phyloP scores from a whole-genome alignment of 2,113 vertebrate genomes.

The Cygnus buccinator region DNA sequence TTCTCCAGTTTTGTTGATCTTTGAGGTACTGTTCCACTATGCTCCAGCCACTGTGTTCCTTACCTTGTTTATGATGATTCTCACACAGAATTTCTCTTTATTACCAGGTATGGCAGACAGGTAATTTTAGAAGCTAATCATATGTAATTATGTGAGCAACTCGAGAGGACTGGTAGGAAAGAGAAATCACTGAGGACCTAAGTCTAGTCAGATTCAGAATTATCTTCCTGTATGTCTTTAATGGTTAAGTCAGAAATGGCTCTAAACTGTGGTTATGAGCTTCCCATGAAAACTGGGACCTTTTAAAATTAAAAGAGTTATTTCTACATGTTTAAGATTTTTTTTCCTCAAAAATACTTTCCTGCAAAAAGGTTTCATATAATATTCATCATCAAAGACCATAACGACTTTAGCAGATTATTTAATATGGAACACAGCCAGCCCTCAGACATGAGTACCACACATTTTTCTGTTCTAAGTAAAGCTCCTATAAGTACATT shows the following conservation, averaged over 20 bases:
- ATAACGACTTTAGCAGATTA: conserved; percentile 73
- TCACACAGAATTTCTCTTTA: neutral
- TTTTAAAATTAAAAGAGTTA: neutral
- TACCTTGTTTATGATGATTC: neutral
- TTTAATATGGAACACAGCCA: conserved; percentile 69
- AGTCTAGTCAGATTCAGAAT: neutral
- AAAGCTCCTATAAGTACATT: conserved; percentile 31
- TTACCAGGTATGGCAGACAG: neutral
- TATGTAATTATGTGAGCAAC: neutral
- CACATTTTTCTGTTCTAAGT: conserved; percentile 59
- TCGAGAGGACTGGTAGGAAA: neutral
- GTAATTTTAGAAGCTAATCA: neutral
- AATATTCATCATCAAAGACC: conserved; percentile 47
- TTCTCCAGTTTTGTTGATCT: neutral
- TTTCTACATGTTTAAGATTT: neutral
- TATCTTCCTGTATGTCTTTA: neutral
- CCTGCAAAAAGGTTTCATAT: neutral
- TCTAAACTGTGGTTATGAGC: neutral
- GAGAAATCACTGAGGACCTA: neutral
- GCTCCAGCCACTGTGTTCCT: neutral
- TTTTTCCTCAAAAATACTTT: conserved; percentile 5
- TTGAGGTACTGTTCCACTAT: neutral
- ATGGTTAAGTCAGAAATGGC: neutral
- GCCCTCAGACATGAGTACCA: conserved; percentile 37
- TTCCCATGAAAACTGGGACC: neutral